phyloP scores from a whole-genome alignment of 2,797 vertebrate species.

The Onychomys arenicola region DNA sequence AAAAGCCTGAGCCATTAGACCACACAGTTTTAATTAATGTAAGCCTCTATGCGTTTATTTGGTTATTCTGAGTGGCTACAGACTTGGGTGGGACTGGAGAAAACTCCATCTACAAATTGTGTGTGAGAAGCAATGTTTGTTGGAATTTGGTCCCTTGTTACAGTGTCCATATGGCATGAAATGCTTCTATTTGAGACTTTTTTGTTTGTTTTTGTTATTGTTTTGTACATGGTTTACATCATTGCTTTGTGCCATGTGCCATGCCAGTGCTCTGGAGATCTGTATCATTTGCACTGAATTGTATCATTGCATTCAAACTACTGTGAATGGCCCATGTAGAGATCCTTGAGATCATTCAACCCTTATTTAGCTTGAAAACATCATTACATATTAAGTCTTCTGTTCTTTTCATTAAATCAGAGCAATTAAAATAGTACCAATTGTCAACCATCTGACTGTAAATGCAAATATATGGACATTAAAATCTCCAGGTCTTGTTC shows the following conservation, averaged over 20 bases:
- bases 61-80: no score
- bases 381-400: constrained; percentile 27
- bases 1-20: no score
- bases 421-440: not conserved
- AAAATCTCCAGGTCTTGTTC: constrained; percentile 20
- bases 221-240: not conserved
- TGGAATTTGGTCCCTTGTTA: constrained; percentile 27
- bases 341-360: not conserved
- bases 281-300: not conserved
- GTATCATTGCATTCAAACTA: not conserved
- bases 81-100: no score
- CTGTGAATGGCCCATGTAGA: not conserved
- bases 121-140: constrained; percentile 22
- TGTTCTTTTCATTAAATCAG: constrained; percentile 32
- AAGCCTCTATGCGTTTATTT: no score
- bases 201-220: not conserved
- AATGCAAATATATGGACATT: not conserved
- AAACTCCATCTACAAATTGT: not conserved
- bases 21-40: no score
- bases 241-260: not conserved
- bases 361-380: constrained; percentile 23
- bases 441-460: not conserved
- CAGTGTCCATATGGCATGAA: not conserved
- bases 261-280: not conserved
- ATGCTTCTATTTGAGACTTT: not conserved